A percentile compares a stretch with the other conserved stretches of the same genome.
phyloP scores from a whole-genome alignment of 2,888 invertebrate genomes.

The Heliconius charithonia region DNA sequence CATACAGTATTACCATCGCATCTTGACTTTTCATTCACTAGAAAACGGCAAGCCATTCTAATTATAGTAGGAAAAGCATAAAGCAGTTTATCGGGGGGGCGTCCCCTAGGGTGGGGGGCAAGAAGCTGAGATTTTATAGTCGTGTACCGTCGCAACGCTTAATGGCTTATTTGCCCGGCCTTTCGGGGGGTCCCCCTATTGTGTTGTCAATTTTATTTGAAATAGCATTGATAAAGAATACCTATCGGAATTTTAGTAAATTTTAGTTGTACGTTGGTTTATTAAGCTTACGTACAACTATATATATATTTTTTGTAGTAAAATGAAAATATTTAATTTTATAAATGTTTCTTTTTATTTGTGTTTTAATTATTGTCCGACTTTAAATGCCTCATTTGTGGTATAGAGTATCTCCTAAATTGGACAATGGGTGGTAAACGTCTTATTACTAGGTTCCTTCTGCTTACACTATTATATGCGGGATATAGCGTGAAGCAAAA shows the following conservation, averaged over 20 bases:
- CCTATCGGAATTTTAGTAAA: neutral
- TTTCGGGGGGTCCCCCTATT: slow-evolving; percentile 70
- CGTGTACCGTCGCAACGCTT: slow-evolving; percentile 77
- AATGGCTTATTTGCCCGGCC: slow-evolving; percentile 83
- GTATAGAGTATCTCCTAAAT: neutral
- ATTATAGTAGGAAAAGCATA: slow-evolving; percentile 80
- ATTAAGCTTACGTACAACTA: too few species aligned
- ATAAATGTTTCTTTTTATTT: neutral
- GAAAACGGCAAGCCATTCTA: slow-evolving; percentile 78
- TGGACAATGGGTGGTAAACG: too few species aligned
- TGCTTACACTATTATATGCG: too few species aligned
- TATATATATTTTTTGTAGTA: too few species aligned
- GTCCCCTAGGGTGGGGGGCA: slow-evolving; percentile 67
- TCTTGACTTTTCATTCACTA: slow-evolving; percentile 35
- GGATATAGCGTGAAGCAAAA: too few species aligned
- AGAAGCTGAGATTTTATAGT: slow-evolving; percentile 84
- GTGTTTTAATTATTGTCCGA: neutral
- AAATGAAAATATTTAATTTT: too few species aligned
- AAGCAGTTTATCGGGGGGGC: slow-evolving; percentile 78
- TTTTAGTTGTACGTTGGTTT: neutral
- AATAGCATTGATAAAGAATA: slow-evolving; percentile 54
- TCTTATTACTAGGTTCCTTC: too few species aligned
- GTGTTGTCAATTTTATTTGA: slow-evolving; percentile 79
- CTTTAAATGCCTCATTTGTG: neutral
- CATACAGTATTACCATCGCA: slow-evolving; percentile 1